phyloP scores from a whole-genome alignment of 2,888 invertebrate species.

The Drosophila fulvimacula region DNA sequence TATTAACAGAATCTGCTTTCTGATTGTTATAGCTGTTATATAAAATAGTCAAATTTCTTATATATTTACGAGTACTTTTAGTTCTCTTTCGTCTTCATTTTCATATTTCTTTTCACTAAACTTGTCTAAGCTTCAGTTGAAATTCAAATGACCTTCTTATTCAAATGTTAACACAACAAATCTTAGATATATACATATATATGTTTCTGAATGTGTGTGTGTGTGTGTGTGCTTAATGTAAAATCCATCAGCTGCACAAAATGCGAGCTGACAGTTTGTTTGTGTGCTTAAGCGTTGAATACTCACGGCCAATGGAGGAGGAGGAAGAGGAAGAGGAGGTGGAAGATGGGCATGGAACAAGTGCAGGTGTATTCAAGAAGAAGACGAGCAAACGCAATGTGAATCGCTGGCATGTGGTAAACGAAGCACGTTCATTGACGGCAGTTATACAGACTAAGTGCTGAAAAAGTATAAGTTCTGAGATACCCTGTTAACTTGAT shows the following conservation, averaged over 20 bases:
- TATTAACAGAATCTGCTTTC: background rate
- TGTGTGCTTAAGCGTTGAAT: conserved; percentile 58
- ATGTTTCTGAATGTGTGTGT: conserved; percentile 14
- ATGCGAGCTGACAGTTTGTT: conserved; percentile 72
- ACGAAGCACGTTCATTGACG: conserved; percentile 15
- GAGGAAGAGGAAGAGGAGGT: background rate
- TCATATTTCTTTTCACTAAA: background rate
- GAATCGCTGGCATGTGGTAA: conserved; percentile 56
- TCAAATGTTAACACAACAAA: conserved; percentile 52
- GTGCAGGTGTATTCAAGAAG: conserved; percentile 38
- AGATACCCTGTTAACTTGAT: background rate
- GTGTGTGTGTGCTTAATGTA: conserved; percentile 50
- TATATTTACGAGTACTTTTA: background rate
- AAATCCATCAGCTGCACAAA: conserved; percentile 72
- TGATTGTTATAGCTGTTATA: background rate
- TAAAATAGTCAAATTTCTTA: background rate
- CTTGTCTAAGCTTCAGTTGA: background rate
- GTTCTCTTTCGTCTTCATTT: background rate
- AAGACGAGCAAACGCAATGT: conserved; percentile 16
- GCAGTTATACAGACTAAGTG: background rate
- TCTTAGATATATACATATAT: background rate
- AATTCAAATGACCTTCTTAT: conserved; percentile 49
- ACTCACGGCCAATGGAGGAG: conserved; percentile 22
- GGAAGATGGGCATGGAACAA: conserved; percentile 29
- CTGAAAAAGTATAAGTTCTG: background rate